These are phyloP conservation scores for Lepidonotus clava DNA, from an alignment of 2,888 invertebrate species.

Conservation along the genomic window DNA sequence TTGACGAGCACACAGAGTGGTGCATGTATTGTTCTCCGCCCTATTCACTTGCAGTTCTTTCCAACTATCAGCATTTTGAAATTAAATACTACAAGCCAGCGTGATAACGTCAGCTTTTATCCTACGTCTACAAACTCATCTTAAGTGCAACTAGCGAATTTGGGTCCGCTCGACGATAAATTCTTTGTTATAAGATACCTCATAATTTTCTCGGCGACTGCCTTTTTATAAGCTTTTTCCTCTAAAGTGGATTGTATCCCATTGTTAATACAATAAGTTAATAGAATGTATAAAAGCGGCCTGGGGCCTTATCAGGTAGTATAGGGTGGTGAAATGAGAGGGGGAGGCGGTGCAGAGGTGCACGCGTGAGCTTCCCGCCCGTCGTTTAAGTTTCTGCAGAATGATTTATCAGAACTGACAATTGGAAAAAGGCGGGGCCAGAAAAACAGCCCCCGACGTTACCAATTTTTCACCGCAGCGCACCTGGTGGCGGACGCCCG, in stretches of 20 bases:
- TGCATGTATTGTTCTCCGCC: no score
- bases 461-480: conserved; percentile 25
- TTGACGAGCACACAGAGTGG: background rate
- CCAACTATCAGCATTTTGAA: background rate
- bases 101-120: background rate
- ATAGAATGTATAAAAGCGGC: background rate
- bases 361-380: background rate
- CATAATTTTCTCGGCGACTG: background rate
- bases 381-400: no score
- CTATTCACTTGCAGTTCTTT: background rate
- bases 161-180: background rate
- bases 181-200: background rate
- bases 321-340: background rate
- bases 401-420: conserved; percentile 41
- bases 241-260: background rate
- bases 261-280: conserved; percentile 34
- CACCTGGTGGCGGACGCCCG: conserved; percentile 10
- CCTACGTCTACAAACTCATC: background rate
- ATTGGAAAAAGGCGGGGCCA: background rate
- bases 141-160: background rate
- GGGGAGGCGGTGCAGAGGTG: background rate
- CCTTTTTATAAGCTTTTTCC: background rate
- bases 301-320: background rate
- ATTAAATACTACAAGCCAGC: background rate
- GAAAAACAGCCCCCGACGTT: conserved; percentile 17